These are phyloP conservation scores for Cirrhinus mrigala DNA, from an alignment of 2,797 vertebrate species.

Conservation along the genomic window DNA sequence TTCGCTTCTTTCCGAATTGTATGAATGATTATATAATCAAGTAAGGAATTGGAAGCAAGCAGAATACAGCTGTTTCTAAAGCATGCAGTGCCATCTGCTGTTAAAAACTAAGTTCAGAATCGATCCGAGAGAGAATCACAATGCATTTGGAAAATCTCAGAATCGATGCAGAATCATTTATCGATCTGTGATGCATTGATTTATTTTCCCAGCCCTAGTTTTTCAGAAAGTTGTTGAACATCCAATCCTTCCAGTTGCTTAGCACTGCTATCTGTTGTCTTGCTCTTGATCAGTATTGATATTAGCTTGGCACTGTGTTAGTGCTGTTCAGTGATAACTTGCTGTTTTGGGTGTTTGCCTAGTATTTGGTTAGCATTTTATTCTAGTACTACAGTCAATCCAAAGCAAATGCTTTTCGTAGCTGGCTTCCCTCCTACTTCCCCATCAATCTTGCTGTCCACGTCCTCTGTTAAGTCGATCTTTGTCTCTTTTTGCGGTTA, in stretches of 20 bases:
- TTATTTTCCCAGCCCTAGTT: background rate
- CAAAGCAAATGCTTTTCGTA: slow-evolving; percentile 30
- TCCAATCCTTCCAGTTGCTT: slow-evolving; percentile 7
- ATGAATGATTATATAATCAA: no score
- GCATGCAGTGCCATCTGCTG: no score
- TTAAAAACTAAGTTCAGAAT: no score
- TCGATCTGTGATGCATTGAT: no score
- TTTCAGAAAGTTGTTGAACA: background rate
- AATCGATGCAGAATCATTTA: no score
- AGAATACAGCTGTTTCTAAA: no score
- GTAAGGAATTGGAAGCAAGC: no score
- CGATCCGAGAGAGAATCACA: no score
- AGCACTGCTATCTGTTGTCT: background rate
- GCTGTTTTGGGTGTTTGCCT: background rate
- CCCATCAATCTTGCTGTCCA: background rate
- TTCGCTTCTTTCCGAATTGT: no score
- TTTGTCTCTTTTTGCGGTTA: slow-evolving; percentile 84
- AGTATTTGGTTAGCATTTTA: background rate
- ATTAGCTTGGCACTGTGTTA: slow-evolving; percentile 19
- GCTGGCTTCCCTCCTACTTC: slow-evolving; percentile 24
- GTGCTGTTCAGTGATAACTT: background rate
- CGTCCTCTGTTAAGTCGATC: slow-evolving; percentile 64
- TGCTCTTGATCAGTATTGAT: background rate
- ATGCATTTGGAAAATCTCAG: no score
- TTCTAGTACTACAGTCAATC: background rate